Evolutionary conservation across 2,113 vertebrate species (phyloP), one percentile per base, ranked within the genome.

Genomic region (Trogon melanurus): DNA sequence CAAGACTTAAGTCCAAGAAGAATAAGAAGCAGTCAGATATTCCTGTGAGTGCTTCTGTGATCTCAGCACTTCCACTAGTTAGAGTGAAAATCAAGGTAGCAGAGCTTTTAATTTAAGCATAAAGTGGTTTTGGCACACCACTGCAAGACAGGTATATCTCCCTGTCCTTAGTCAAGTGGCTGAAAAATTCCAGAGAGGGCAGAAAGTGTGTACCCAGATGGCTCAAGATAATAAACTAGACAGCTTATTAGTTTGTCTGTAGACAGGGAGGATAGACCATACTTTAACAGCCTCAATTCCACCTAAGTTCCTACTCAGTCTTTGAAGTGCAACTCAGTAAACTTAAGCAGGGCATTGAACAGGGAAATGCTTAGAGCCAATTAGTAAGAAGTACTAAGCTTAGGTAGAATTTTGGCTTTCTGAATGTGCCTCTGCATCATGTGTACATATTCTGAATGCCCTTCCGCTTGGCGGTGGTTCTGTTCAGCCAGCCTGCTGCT

Each of bases 381-480:
- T 92, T 64, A 94, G 73, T 79, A 91, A 89, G 94, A 93, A 92
- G 80, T 45, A 57, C 66, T 86, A 92, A 85, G 86, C 89, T 86
- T 21, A 79, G 53, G 89, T 50, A 66, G 94, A 93, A 93, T 91
- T 91, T 64, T 23, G n/a, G 34, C 89, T 89, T 92, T 84, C 72
- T 2, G 11, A 71, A 61, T 44, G 25, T 47, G 71, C 36, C 48
- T 76, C 71, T 93, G 65, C 56, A 36, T 72, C 86, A 21, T 1
- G 10, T 20, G 22, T 12, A 80, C 1, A 4, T 69, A 66, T 61
- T 73, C 69, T 16, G 25, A 79, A 45, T 2, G 65, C 36, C 73
- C 84, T 81, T 82, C 54, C 4, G 10, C 41, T 57, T 1, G 0
- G 29, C 5, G 1, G 32, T 23, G 18, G 13, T 15, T 91, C 69